Percentiles rank a stretch among this genome's conserved stretches.
These are phyloP conservation scores for Allolobophora icterica DNA, from an alignment of 2,888 invertebrate species.

Conservation along the genomic window DNA sequence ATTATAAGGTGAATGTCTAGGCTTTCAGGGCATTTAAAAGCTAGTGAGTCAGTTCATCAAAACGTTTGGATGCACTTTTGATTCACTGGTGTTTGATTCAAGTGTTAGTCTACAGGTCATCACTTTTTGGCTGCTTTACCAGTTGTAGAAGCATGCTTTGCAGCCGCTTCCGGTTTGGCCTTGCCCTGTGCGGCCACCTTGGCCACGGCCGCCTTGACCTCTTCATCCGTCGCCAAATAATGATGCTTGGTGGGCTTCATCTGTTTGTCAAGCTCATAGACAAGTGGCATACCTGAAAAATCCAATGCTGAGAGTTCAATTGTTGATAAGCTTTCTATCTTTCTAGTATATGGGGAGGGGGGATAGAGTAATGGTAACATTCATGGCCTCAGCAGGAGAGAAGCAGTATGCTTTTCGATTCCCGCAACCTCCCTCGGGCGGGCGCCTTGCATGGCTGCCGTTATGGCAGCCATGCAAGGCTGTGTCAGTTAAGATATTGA, in stretches of 20 bases:
- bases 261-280: conserved; percentile 63
- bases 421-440: too few species aligned
- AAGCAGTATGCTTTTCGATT: too few species aligned
- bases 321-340: too few species aligned
- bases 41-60: background rate
- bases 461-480: too few species aligned
- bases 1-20: background rate
- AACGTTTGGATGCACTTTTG: background rate
- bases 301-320: background rate
- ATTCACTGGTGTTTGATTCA: background rate
- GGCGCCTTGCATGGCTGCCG: too few species aligned
- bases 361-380: too few species aligned
- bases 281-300: conserved; percentile 63
- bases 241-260: conserved; percentile 64
- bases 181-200: conserved; percentile 66
- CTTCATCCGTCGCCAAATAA: conserved; percentile 63
- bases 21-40: background rate
- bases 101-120: background rate
- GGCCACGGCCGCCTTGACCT: conserved; percentile 63
- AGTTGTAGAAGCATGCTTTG: background rate
- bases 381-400: too few species aligned
- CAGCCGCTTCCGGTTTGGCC: conserved; percentile 52
- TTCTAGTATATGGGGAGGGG: too few species aligned
- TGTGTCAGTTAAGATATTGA: too few species aligned
- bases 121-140: background rate